Conservation (phyloP, 1,140 invertebrate genomes). For the Eciton burchellii region DNA sequence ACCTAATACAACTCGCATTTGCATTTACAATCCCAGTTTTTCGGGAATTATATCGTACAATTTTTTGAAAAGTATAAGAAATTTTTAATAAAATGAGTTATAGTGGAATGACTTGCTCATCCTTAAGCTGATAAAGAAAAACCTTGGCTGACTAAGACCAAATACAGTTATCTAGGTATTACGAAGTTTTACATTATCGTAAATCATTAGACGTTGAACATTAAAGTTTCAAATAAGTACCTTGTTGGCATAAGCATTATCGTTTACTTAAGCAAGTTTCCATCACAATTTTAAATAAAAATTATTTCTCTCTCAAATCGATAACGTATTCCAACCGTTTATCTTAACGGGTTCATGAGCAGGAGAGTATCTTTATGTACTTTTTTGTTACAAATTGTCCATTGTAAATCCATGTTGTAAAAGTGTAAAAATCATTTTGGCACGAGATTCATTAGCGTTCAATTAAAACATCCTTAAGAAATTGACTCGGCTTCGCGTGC, state of each 20-base stretch:
- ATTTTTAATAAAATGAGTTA: too few species aligned
- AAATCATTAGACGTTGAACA: conserved; percentile 3
- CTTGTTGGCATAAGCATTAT: not conserved
- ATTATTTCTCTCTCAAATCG: too few species aligned
- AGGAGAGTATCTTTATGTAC: not conserved
- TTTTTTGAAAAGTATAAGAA: not conserved
- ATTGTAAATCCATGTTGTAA: too few species aligned
- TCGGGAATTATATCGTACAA: not conserved
- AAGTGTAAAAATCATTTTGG: not conserved
- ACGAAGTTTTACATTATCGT: conserved; percentile 17
- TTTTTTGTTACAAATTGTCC: not conserved
- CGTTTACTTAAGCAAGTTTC: not conserved
- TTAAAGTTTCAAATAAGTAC: not conserved
- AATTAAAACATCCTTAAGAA: not conserved
- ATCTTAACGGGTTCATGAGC: too few species aligned
- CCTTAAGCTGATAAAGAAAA: conserved; percentile 35
- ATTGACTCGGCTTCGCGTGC: not conserved
- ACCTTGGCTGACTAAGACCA: conserved; percentile 45
- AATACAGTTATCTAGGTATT: not conserved
- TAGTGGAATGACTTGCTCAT: conserved; percentile 15
- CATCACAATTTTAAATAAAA: too few species aligned
- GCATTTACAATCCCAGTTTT: conserved; percentile 5
- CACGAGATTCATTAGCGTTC: not conserved
- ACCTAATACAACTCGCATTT: not conserved
- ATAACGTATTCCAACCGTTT: too few species aligned